Percentiles rank a stretch among this genome's conserved stretches.
Conservation (phyloP, 1,140 invertebrate genomes). For the Physella acuta region DNA sequence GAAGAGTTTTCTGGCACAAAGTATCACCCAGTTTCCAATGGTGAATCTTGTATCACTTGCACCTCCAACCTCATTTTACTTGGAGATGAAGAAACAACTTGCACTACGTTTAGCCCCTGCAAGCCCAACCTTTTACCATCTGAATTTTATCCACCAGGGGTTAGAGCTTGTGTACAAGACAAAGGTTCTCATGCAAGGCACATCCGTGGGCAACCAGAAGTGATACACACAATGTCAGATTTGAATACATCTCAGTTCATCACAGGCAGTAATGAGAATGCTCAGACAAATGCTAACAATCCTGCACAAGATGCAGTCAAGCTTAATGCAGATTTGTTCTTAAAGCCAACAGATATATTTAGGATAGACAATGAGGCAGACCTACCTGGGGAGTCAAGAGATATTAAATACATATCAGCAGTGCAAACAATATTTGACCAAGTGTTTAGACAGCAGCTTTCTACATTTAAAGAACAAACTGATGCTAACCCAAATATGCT, state of each 20-base stretch:
- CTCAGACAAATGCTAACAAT: neutral
- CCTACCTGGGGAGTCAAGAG: too few relatives aligned
- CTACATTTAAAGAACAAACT: constrained; percentile 1
- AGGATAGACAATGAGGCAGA: too few relatives aligned
- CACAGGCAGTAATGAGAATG: neutral
- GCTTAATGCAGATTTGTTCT: too few relatives aligned
- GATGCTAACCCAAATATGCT: too few relatives aligned
- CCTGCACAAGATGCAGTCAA: too few relatives aligned
- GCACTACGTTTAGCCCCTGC: constrained; percentile 8
- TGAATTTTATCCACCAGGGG: constrained; percentile 15
- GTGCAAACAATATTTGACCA: neutral
- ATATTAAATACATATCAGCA: neutral
- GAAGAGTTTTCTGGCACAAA: too few relatives aligned
- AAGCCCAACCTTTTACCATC: neutral
- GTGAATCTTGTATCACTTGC: neutral
- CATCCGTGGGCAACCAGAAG: constrained; percentile 10
- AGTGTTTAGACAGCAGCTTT: neutral
- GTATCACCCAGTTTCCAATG: neutral
- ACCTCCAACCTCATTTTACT: constrained; percentile 10
- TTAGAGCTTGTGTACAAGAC: neutral
- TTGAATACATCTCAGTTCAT: neutral
- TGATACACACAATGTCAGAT: neutral
- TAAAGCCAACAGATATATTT: too few relatives aligned
- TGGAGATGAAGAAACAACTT: constrained; percentile 17
- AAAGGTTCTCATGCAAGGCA: constrained; percentile 6